Conservation (phyloP, 2,888 invertebrate genomes). For the Drosophila paranaensis region DNA sequence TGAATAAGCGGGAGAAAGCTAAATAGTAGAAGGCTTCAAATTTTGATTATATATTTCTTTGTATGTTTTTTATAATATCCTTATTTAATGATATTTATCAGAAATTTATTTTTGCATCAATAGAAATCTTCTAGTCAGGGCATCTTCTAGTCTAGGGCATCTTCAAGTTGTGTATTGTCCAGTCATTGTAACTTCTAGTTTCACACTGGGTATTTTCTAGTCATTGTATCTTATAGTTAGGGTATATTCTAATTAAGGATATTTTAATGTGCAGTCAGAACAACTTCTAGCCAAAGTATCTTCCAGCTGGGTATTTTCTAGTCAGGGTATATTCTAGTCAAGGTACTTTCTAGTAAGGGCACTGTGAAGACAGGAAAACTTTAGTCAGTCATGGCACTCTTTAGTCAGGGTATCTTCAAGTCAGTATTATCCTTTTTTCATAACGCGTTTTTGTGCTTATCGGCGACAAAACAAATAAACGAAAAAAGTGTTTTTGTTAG, state of each 20-base stretch:
- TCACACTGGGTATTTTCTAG: no score
- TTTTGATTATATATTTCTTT: no score
- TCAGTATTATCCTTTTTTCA: neutral
- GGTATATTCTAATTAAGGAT: neutral
- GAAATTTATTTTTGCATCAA: no score
- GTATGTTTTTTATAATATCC: no score
- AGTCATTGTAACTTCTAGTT: no score
- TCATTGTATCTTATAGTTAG: neutral
- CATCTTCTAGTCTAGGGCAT: no score
- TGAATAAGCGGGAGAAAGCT: neutral
- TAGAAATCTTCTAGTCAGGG: no score
- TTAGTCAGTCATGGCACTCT: neutral
- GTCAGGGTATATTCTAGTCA: neutral
- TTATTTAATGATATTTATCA: no score
- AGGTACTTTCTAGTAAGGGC: neutral
- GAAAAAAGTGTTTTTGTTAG: constrained; percentile 35
- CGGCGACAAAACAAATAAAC: constrained; percentile 58
- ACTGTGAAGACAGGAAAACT: neutral
- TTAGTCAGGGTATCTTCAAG: neutral
- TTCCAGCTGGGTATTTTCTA: neutral
- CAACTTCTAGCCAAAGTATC: no score
- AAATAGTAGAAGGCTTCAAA: neutral
- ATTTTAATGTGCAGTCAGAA: neutral
- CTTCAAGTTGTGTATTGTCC: no score
- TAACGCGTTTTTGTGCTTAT: constrained; percentile 43